Evolutionary conservation across 1,140 invertebrate species (phyloP).

Genomic region (Chionoecetes opilio): DNA sequence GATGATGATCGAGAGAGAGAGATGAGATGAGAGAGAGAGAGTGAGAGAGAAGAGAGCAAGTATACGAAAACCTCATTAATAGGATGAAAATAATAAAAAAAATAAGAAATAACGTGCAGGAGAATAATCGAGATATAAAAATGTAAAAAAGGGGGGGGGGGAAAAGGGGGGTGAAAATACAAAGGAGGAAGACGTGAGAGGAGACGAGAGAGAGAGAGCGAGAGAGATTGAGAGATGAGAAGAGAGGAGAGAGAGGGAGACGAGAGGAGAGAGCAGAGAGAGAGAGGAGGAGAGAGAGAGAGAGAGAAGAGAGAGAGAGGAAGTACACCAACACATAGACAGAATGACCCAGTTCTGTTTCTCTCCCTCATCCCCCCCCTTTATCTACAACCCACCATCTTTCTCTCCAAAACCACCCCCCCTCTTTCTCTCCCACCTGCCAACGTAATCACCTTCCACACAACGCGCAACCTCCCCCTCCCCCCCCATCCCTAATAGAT

Average conservation of each 20-base stretch:
- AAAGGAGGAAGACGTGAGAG: neutral
- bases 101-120: too few relatives aligned
- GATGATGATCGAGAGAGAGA: too few relatives aligned
- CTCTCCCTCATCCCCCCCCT: neutral
- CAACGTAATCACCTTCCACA: too few relatives aligned
- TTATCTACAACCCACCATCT: neutral
- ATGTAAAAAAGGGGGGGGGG: too few relatives aligned
- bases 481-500: neutral
- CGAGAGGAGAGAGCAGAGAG: neutral
- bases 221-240: neutral
- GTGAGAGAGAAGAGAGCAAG: too few relatives aligned
- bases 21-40: too few relatives aligned
- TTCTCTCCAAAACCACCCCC: neutral
- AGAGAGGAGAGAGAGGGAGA: neutral
- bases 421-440: neutral
- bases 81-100: too few relatives aligned
- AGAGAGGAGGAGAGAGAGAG: neutral
- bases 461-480: neutral
- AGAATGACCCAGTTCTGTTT: neutral
- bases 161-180: too few relatives aligned
- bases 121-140: too few relatives aligned
- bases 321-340: neutral
- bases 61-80: too few relatives aligned
- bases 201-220: neutral
- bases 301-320: neutral